Evolutionary conservation across 2,113 vertebrate genomes (phyloP), one percentile per base, ranked within the genome.

Genomic region (Sapajus apella): DNA sequence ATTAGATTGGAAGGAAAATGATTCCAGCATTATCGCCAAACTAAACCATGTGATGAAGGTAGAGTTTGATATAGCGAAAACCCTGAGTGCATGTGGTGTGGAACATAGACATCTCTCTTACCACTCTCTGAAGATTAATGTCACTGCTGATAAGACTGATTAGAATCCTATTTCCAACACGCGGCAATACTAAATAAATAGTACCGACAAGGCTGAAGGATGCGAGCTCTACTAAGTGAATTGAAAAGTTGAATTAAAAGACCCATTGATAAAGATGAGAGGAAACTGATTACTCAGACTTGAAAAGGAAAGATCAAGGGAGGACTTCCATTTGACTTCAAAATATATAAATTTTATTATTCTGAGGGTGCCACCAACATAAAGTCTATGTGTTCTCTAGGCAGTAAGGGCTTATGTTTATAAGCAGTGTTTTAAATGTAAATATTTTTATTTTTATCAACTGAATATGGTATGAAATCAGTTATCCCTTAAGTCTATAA

Each of bases 51-150:
- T n/a, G n/a, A 61, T 14, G 1, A 66, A 6, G 1, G 13, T 35
- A 6, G 76, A 77, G 4, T 45, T 30, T 27, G 72, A 32, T 3
- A 4, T 5, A 56, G 14, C 35, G 70, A 20, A 66, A 56, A 50
- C 12, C 76, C 20, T 11, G 23, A 12, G 2, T 35, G 20, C 37
- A 8, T 0, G 3, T 21, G 27, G 32, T 30, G 0, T 21, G 0
- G 45, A 9, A 37, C 8, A 1, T 12, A 8, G 0, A 6, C 1
- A 3, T 68, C 30, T 82, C 21, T 25, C 47, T 52, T 27, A 25
- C 25, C 32, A 52, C 17, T 1, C 1, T 55, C 40, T 55, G 58
- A 56, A 43, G 35, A 27, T 75, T 17, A 30, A 58, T 20, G 40
- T 50, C 52, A 17, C 45, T 50, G 61, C 68, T n/a, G 16, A 20